Evolutionary conservation across 1,140 invertebrate species (phyloP).

Genomic region (Drosophila saltans): DNA sequence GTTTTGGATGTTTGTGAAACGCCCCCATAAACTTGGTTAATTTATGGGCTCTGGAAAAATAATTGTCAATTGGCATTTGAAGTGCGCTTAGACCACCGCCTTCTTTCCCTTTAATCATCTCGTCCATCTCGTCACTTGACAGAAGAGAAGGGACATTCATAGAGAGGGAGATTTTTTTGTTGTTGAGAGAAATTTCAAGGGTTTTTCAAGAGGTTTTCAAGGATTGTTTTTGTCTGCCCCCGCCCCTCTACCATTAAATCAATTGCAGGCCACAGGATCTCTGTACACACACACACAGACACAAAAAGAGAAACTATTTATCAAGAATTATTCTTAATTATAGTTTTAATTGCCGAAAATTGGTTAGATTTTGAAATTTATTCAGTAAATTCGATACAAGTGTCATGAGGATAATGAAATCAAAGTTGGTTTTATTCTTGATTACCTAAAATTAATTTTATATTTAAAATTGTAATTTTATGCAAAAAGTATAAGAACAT

Average conservation of each 20-base stretch:
- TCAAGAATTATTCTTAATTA: no score
- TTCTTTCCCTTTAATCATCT: background rate
- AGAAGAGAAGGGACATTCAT: no score
- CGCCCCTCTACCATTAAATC: background rate
- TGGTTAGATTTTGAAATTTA: no score
- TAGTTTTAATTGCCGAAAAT: no score
- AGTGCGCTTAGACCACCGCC: slow-evolving; percentile 2
- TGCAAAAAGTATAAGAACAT: no score
- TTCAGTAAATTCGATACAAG: no score
- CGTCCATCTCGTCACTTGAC: slow-evolving; percentile 9
- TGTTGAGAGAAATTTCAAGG: slow-evolving; percentile 8
- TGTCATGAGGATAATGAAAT: no score
- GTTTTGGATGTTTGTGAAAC: slow-evolving; percentile 72
- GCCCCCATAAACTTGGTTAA: slow-evolving; percentile 34
- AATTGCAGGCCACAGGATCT: background rate
- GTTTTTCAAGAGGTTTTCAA: background rate
- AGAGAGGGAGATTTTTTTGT: background rate
- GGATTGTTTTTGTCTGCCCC: background rate
- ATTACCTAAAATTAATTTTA: no score
- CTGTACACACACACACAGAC: no score
- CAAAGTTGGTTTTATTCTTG: no score
- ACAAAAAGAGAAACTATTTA: no score
- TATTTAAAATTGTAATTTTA: no score
- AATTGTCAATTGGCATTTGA: slow-evolving; percentile 18
- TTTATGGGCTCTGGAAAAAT: slow-evolving; percentile 19